Percentiles rank a stretch among this genome's conserved stretches.
Conservation (phyloP, 2,888 invertebrate genomes). For the Drosophila maculinotata region DNA sequence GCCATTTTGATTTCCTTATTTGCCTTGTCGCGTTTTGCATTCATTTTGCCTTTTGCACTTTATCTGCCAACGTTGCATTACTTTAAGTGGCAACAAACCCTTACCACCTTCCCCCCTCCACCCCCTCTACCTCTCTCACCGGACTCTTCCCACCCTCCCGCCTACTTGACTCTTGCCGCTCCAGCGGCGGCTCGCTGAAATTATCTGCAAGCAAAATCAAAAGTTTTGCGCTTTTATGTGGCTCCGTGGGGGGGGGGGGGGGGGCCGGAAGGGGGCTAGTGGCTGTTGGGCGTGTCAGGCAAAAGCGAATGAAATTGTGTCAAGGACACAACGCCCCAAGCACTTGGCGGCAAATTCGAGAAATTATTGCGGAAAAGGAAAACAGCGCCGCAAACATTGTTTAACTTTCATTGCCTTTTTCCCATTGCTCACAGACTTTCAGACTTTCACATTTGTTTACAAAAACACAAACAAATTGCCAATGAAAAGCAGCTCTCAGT, state of each 20-base stretch:
- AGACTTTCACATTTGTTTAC: constrained; percentile 34
- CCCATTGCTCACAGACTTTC: constrained; percentile 3
- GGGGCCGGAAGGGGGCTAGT: constrained; percentile 3
- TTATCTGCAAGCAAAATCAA: constrained; percentile 71
- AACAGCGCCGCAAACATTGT: constrained; percentile 70
- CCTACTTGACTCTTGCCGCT: constrained; percentile 44
- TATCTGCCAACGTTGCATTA: constrained; percentile 68
- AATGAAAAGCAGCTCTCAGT: constrained; percentile 51
- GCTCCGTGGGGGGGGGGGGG: constrained; percentile 8
- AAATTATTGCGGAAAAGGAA: constrained; percentile 75
- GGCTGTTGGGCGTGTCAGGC: constrained; percentile 42
- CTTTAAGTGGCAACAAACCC: constrained; percentile 67
- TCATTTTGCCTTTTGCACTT: constrained; percentile 64
- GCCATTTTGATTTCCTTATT: constrained; percentile 79
- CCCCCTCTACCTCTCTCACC: constrained; percentile 9
- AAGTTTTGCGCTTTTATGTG: constrained; percentile 68
- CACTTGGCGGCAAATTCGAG: constrained; percentile 63
- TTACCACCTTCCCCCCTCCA: neutral
- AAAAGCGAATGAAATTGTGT: constrained; percentile 55
- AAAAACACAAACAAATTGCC: constrained; percentile 45
- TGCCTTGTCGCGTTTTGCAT: constrained; percentile 71
- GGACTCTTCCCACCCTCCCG: neutral
- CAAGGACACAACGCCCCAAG: constrained; percentile 64
- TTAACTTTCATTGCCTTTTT: constrained; percentile 67
- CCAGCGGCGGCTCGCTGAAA: constrained; percentile 51